Evolutionary conservation across 2,797 vertebrate genomes (phyloP).

Genomic region (Macropodus opercularis): DNA sequence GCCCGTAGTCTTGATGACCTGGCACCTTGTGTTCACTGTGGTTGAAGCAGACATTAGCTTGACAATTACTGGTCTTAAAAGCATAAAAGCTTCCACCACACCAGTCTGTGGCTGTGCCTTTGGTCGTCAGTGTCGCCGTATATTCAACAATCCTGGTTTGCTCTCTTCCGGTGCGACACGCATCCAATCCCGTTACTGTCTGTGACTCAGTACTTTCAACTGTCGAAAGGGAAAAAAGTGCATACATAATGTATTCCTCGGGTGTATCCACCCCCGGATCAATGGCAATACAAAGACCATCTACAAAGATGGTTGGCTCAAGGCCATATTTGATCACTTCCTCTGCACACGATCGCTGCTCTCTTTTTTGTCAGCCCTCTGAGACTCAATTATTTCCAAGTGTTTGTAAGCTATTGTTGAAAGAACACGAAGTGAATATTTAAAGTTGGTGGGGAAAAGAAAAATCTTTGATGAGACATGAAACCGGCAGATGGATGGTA

Average conservation of each 20-base stretch:
- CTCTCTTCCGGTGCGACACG: constrained; percentile 60
- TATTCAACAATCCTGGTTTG: constrained; percentile 36
- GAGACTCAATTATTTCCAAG: constrained; percentile 85
- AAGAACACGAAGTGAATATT: constrained; percentile 76
- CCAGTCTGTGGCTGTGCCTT: constrained; percentile 44
- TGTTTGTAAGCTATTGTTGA: constrained; percentile 83
- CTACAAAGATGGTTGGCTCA: constrained; percentile 83
- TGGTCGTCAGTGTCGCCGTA: constrained; percentile 50
- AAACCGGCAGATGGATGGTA: constrained; percentile 74
- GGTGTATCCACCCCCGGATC: constrained; percentile 80
- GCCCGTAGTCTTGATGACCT: constrained; percentile 26
- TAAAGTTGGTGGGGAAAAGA: constrained; percentile 68
- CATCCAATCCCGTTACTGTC: constrained; percentile 72
- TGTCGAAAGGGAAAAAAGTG: constrained; percentile 46
- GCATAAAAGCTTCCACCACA: constrained; percentile 59
- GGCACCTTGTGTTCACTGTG: constrained; percentile 33
- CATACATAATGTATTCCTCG: constrained; percentile 81
- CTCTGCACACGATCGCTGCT: constrained; percentile 63
- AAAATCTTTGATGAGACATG: constrained; percentile 75
- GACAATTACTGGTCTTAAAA: constrained; percentile 53
- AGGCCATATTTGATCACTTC: constrained; percentile 85
- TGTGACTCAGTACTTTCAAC: constrained; percentile 70
- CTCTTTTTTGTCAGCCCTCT: constrained; percentile 69
- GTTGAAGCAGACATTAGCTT: constrained; percentile 55
- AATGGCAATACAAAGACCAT: constrained; percentile 83